Percentiles rank a stretch among this genome's conserved stretches.
Conservation (phyloP, 2,797 vertebrate species). For the Malacoraja senta region DNA sequence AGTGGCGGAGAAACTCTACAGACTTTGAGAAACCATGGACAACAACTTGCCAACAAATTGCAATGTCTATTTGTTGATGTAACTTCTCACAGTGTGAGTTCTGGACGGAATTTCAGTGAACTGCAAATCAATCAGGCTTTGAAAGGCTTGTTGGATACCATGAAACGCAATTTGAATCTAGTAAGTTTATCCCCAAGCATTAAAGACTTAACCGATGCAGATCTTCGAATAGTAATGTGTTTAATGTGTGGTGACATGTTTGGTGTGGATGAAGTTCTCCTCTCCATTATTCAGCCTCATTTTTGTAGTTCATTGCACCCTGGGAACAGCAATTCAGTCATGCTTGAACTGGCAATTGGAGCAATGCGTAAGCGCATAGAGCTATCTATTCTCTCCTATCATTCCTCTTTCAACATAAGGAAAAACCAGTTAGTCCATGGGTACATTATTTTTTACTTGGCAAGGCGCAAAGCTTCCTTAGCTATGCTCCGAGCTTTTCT, state of each 20-base stretch:
- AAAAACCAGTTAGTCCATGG: conserved; percentile 86
- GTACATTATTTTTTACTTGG: conserved; percentile 85
- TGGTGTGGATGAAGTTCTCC: conserved; percentile 77
- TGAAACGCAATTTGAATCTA: conserved; percentile 66
- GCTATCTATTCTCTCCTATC: conserved; percentile 81
- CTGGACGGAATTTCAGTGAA: conserved; percentile 83
- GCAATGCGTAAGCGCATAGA: conserved; percentile 74
- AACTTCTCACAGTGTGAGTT: conserved; percentile 78
- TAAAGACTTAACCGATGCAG: conserved; percentile 74
- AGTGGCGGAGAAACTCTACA: conserved; percentile 85
- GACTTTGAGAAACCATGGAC: conserved; percentile 81
- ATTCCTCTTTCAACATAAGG: conserved; percentile 82
- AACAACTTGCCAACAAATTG: conserved; percentile 79
- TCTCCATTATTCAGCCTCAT: conserved; percentile 76
- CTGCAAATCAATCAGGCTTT: conserved; percentile 84
- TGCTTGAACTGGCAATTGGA: conserved; percentile 73
- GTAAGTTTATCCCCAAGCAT: conserved; percentile 59
- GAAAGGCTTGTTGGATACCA: conserved; percentile 73
- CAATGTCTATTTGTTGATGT: conserved; percentile 85
- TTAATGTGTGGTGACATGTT: conserved; percentile 89
- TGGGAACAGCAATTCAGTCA: conserved; percentile 66
- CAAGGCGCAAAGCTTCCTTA: conserved; percentile 80
- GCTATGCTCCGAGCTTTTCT: conserved; percentile 89
- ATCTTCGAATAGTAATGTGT: conserved; percentile 84
- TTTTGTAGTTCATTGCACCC: conserved; percentile 68